Conservation (phyloP, 2,113 vertebrate genomes). For the Phaetusa simplex region DNA sequence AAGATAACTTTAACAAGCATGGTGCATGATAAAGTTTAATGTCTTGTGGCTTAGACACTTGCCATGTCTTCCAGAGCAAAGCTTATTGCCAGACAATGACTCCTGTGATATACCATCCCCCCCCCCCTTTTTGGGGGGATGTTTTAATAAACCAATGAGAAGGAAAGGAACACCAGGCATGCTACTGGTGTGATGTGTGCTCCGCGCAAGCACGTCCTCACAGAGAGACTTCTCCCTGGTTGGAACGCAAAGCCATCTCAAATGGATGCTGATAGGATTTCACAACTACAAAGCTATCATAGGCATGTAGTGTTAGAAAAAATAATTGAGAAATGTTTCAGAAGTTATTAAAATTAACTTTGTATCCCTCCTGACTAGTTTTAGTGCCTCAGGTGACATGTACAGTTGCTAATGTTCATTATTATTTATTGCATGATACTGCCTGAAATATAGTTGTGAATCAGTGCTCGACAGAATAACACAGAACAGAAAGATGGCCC, state of each 20-base stretch:
- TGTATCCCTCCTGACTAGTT: neutral
- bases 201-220: neutral
- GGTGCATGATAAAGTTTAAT: neutral
- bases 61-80: neutral
- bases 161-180: neutral
- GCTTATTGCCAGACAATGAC: neutral
- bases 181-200: neutral
- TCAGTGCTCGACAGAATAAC: neutral
- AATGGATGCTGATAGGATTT: neutral
- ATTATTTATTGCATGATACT: conserved; percentile 1
- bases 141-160: neutral
- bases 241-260: neutral
- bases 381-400: neutral
- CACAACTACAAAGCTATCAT: neutral
- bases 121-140: neutral
- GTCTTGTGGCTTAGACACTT: neutral
- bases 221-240: neutral
- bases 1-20: neutral
- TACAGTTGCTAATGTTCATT: neutral
- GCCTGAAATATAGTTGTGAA: conserved; percentile 24
- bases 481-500: neutral
- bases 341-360: neutral
- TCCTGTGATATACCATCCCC: neutral
- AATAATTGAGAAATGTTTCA: neutral
- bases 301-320: neutral